Percentiles rank a stretch among this genome's conserved stretches.
Conservation (phyloP, 2,113 vertebrate genomes). For the Castor canadensis region DNA sequence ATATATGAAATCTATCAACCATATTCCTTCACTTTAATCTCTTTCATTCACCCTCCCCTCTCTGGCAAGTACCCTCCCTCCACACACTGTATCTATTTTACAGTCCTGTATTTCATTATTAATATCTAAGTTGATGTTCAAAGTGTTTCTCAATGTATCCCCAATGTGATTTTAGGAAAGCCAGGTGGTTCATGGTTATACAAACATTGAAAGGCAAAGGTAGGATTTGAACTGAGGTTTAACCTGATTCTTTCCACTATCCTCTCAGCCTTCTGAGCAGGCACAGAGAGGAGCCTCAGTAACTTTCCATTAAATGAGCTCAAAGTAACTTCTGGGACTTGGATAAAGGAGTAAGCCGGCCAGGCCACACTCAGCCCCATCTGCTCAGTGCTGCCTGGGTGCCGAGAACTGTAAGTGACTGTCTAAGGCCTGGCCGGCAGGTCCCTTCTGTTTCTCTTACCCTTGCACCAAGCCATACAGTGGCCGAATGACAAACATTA, state of each 20-base stretch:
- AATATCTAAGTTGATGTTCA: too few species aligned
- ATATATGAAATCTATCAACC: too few species aligned
- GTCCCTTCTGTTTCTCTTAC: constrained; percentile 19
- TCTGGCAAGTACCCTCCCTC: too few species aligned
- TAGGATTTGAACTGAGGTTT: neutral
- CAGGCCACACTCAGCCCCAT: neutral
- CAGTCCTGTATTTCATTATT: too few species aligned
- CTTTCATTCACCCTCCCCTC: too few species aligned
- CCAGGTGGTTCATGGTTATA: neutral
- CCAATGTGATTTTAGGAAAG: neutral
- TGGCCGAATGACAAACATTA: constrained; percentile 58
- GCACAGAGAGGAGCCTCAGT: neutral
- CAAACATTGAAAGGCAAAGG: neutral
- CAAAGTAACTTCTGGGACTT: neutral
- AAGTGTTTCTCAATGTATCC: too few species aligned
- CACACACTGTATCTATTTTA: too few species aligned
- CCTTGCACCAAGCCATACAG: neutral
- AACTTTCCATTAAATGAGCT: neutral
- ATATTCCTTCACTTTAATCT: too few species aligned
- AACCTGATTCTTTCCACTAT: too few species aligned
- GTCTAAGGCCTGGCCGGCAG: neutral
- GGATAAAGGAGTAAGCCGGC: accelerated
- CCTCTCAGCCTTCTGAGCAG: neutral
- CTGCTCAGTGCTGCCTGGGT: neutral
- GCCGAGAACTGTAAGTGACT: neutral